These are phyloP conservation scores for Syngnathoides biaculeatus DNA, from an alignment of 2,113 vertebrate genomes.

Conservation along the genomic window DNA sequence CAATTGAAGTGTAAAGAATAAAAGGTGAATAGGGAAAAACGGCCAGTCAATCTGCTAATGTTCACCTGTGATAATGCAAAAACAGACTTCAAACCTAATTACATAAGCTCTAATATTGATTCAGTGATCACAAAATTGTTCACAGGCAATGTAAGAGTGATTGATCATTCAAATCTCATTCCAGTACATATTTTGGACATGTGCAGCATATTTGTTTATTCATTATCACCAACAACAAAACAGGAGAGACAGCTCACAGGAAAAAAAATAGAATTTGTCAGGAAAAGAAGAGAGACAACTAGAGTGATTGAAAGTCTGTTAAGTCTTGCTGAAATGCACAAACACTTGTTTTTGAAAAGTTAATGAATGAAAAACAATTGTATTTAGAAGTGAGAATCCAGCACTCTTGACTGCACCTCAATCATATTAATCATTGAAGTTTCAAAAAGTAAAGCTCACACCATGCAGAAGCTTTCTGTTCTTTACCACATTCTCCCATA, in stretches of 20 bases:
- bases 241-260: constrained; percentile 34
- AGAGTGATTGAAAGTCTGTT: constrained; percentile 17
- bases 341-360: background rate
- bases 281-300: constrained; percentile 22
- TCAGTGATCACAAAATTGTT: constrained; percentile 22
- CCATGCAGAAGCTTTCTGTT: constrained; percentile 56
- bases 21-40: constrained; percentile 6
- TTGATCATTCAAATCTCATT: constrained; percentile 14
- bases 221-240: constrained; percentile 34
- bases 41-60: constrained; percentile 30
- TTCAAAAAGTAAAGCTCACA: constrained; percentile 41
- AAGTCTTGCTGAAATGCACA: background rate
- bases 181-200: constrained; percentile 13
- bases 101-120: constrained; percentile 1
- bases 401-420: background rate
- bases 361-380: background rate
- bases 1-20: constrained; percentile 40
- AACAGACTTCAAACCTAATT: constrained; percentile 31
- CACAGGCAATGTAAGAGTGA: constrained; percentile 2
- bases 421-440: background rate
- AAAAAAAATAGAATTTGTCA: constrained; percentile 26
- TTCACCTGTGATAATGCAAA: constrained; percentile 19
- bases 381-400: constrained; percentile 1
- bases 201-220: constrained; percentile 28
- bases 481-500: constrained; percentile 43